Conservation (phyloP, 2,113 vertebrate genomes). For the Melanocharis versteri region DNA sequence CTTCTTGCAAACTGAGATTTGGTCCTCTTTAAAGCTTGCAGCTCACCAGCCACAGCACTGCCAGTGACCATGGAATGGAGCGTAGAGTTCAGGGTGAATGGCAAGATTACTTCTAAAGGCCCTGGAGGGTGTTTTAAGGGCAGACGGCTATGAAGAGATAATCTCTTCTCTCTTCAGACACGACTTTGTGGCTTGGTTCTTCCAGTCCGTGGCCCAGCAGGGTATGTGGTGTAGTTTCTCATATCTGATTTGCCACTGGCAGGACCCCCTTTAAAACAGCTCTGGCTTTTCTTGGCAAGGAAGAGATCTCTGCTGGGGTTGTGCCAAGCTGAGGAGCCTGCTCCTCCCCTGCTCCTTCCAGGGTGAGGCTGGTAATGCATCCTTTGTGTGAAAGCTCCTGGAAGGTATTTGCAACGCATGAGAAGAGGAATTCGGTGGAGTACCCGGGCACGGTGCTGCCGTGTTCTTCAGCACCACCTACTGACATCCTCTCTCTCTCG, state of each 20-base stretch:
- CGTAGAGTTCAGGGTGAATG: neutral
- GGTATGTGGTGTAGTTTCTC: neutral
- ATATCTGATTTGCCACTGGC: neutral
- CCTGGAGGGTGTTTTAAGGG: neutral
- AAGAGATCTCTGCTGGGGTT: neutral
- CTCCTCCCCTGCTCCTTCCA: neutral
- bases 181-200: neutral
- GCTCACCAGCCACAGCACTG: neutral
- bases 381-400: neutral
- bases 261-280: neutral
- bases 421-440: neutral
- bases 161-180: neutral
- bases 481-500: neutral
- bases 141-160: neutral
- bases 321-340: neutral
- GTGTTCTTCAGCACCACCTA: conserved; percentile 59
- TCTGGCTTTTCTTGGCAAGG: neutral
- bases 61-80: neutral
- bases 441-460: neutral
- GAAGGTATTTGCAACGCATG: conserved; percentile 1
- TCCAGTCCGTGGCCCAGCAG: neutral
- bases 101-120: neutral
- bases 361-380: conserved; percentile 14
- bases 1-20: neutral
- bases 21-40: neutral